These are phyloP conservation scores for Nomada goodeniana DNA, from an alignment of 2,888 invertebrate species.

Conservation along the genomic window DNA sequence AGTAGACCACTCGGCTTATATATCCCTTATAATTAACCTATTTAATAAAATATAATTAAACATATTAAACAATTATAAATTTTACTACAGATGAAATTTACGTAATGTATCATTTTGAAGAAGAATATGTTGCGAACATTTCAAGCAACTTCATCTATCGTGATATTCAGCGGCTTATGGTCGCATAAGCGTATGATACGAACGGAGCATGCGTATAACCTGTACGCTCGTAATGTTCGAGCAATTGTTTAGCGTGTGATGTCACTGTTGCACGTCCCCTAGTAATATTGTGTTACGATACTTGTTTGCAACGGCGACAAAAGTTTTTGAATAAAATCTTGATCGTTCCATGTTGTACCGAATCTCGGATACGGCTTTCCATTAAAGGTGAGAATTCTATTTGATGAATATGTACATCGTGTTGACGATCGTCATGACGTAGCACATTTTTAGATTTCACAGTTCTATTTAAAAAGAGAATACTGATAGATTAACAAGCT, in stretches of 20 bases:
- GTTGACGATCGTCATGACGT: conserved; percentile 51
- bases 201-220: conserved; percentile 38
- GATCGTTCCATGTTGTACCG: not conserved
- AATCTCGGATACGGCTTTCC: conserved; percentile 8
- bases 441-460: conserved; percentile 48
- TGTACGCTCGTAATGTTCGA: conserved; percentile 21
- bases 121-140: not conserved
- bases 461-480: conserved; percentile 46
- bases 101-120: not conserved
- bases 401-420: conserved; percentile 15
- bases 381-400: conserved; percentile 44
- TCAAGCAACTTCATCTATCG: not conserved
- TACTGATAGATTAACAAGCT: conserved; percentile 54
- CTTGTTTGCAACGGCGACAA: not conserved
- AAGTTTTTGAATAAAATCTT: not conserved
- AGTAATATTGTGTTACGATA: conserved; percentile 22
- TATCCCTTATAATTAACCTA: not conserved
- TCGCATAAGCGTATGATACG: not conserved
- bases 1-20: not conserved
- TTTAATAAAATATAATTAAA: conserved; percentile 2
- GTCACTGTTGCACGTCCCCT: conserved; percentile 16
- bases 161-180: conserved; percentile 1
- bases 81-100: not conserved
- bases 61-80: not conserved
- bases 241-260: conserved; percentile 24